Evolutionary conservation across 2,797 vertebrate species (phyloP).

Genomic region (Mormyrus hasselquistii): DNA sequence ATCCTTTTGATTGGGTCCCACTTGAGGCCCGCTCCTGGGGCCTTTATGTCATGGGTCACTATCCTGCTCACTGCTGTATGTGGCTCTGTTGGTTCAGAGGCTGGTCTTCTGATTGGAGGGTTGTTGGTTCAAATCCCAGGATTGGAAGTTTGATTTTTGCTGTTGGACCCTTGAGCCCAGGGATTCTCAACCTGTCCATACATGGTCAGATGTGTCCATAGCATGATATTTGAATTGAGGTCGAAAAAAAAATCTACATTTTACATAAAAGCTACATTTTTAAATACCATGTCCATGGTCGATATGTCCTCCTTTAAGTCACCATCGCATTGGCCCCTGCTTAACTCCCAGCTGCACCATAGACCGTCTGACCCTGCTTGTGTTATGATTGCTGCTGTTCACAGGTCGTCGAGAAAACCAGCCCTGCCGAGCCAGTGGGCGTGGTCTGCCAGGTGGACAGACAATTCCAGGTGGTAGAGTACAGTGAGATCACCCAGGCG

Average conservation of each 20-base stretch:
- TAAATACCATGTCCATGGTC: neutral
- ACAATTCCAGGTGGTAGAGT: conserved; percentile 89
- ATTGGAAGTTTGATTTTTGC: neutral
- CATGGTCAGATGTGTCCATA: neutral
- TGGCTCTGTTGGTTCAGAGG: neutral
- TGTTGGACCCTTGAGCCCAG: neutral
- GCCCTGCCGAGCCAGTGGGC: conserved; percentile 87
- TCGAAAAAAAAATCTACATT: neutral
- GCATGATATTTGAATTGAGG: neutral
- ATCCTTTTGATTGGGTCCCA: neutral
- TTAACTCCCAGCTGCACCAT: neutral
- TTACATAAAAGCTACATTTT: neutral
- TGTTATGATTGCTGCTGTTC: neutral
- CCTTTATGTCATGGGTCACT: neutral
- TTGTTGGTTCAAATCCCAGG: neutral
- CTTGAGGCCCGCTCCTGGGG: neutral
- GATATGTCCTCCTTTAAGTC: neutral
- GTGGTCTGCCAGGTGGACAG: conserved; percentile 90
- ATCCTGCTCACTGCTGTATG: neutral
- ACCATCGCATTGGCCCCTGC: neutral
- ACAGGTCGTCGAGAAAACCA: conserved; percentile 95
- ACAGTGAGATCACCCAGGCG: conserved; percentile 88
- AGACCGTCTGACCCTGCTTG: neutral
- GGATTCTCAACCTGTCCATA: neutral
- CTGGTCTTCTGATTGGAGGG: neutral